A percentile compares a stretch with the other conserved stretches of the same genome.
Conservation (phyloP, 1,140 invertebrate genomes). For the Pygmarrhopalites habei region DNA sequence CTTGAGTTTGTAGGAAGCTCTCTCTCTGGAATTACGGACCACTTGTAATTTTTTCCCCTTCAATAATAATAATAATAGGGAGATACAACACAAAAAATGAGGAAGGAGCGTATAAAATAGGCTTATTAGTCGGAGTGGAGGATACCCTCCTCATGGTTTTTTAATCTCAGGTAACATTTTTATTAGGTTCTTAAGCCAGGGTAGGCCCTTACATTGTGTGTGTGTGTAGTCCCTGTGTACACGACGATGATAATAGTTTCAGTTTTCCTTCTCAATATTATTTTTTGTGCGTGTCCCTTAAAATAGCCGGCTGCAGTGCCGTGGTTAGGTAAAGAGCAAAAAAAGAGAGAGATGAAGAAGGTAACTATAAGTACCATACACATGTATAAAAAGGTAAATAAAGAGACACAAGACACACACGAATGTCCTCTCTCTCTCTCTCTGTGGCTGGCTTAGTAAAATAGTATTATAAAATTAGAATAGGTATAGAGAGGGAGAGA, state of each 20-base stretch:
- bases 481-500: background rate
- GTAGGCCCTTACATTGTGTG: background rate
- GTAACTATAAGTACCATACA: background rate
- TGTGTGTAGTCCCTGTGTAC: background rate
- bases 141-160: too few relatives aligned
- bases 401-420: too few relatives aligned
- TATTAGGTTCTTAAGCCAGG: conserved; percentile 19
- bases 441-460: background rate
- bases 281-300: background rate
- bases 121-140: conserved; percentile 5
- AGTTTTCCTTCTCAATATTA: background rate
- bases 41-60: background rate
- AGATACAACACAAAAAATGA: background rate
- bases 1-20: background rate
- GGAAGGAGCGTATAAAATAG: background rate
- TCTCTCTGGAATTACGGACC: background rate
- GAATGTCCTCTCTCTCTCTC: too few relatives aligned
- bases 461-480: conserved; percentile 9
- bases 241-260: background rate
- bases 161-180: conserved; percentile 28
- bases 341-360: background rate
- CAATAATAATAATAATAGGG: background rate
- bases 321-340: background rate
- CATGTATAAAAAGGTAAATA: too few relatives aligned
- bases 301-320: background rate